phyloP scores from a whole-genome alignment of 2,113 vertebrate genomes.

The Tamias sibiricus region DNA sequence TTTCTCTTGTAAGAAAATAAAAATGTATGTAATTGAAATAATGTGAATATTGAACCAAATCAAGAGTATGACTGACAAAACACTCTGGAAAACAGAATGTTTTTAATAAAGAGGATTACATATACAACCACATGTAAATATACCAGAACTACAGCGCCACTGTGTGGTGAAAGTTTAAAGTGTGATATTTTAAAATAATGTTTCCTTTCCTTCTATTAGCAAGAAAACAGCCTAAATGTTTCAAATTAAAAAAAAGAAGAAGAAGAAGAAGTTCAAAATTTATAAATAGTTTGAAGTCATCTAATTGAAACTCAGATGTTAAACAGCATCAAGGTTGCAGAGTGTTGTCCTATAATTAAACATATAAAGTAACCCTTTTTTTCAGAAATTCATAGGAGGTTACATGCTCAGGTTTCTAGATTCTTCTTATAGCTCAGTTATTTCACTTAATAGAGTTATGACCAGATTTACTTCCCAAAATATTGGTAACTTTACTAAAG shows the following conservation, averaged over 20 bases:
- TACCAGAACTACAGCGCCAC: constrained; percentile 70
- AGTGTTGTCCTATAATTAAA: not conserved
- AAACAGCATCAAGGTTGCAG: not conserved
- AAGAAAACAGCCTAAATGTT: constrained; percentile 3
- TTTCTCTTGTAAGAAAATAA: constrained; percentile 30
- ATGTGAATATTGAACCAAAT: not conserved
- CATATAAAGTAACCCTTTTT: not conserved
- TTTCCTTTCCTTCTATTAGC: not conserved
- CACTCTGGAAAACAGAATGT: not conserved
- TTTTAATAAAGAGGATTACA: not conserved
- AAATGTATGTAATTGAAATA: not conserved
- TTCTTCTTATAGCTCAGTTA: not conserved
- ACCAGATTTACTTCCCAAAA: constrained; percentile 17
- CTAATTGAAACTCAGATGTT: not conserved
- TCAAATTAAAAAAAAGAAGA: constrained; percentile 23
- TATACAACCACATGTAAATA: constrained; percentile 4
- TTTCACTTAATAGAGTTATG: not conserved
- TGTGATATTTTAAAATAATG: constrained; percentile 42
- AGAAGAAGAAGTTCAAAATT: constrained; percentile 1
- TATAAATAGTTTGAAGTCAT: constrained; percentile 8
- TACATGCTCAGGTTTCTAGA: not conserved
- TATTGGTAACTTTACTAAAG: not conserved
- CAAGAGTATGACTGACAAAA: not conserved
- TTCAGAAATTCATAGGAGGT: not conserved
- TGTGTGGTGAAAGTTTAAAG: constrained; percentile 72